Evolutionary conservation across 2,888 invertebrate species (phyloP).

Genomic region (Nymphalis c-album): DNA sequence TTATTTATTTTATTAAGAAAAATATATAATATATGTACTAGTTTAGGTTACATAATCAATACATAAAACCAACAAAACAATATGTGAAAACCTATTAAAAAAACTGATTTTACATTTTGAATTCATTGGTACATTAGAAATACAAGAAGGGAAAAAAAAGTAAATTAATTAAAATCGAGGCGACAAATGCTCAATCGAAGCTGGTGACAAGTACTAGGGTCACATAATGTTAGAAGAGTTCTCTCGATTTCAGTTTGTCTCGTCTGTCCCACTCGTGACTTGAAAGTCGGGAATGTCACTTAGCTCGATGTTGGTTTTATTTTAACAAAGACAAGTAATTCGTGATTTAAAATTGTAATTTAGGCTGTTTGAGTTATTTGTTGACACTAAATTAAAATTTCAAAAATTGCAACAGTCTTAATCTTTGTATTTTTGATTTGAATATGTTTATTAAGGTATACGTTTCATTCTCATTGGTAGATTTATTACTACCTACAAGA

Average conservation of each 20-base stretch:
- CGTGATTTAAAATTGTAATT: constrained; percentile 15
- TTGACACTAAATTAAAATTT: neutral
- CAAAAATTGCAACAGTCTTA: neutral
- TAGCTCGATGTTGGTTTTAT: constrained; percentile 33
- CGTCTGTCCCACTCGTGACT: constrained; percentile 44
- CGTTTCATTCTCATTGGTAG: constrained; percentile 11
- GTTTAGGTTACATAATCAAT: too few relatives aligned
- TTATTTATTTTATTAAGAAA: too few relatives aligned
- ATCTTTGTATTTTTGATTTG: constrained; percentile 7
- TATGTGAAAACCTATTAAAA: too few relatives aligned
- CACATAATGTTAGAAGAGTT: constrained; percentile 57
- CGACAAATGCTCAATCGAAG: constrained; percentile 68
- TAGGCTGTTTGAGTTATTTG: constrained; percentile 2
- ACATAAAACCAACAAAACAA: too few relatives aligned
- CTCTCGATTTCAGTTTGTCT: constrained; percentile 44
- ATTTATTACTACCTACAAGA: constrained; percentile 29
- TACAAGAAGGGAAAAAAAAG: neutral
- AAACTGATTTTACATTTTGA: too few relatives aligned
- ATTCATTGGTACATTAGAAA: neutral
- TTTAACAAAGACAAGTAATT: constrained; percentile 22
- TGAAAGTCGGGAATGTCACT: constrained; percentile 43
- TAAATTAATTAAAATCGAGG: constrained; percentile 45
- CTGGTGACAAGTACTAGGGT: constrained; percentile 77
- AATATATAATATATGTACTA: too few relatives aligned
- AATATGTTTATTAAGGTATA: constrained; percentile 6